Evolutionary conservation across 2,113 vertebrate genomes (phyloP), one percentile per base, ranked within the genome.

Genomic region (Datnioides undecimradiatus): DNA sequence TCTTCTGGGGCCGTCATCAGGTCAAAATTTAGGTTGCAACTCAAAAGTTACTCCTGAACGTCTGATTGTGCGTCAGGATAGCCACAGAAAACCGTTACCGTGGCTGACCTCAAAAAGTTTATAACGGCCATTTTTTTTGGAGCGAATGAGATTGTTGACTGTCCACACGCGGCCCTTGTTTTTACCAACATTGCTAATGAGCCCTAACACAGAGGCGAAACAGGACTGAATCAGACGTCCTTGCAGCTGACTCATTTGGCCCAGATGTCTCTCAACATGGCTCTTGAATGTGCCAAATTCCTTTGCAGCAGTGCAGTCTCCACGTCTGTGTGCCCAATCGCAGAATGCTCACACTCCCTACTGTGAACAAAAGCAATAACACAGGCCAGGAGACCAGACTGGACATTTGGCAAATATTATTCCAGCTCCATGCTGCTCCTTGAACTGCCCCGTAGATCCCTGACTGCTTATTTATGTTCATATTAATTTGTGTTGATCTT

Each of bases 371-470:
- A 59, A 76, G 43, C 76, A 71, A 68, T 59, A 77, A 71, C 71
- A 74, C 8, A 0, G 51, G 58, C 71, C 68, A 13, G 31, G 52
- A 82, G 41, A 73, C 41, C 78, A 54, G 65, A 85, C 73, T 19
- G 66, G 69, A 76, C 78, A 36, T 79, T 86, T 72, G 34, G 34
- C 60, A 86, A 90, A 87, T 92, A 87, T 92, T 91, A 79, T 90
- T 85, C 27, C 58, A 69, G 73, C 41, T 52, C 34, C 83, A 66
- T 25, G 58, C 69, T 70, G 81, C 40, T 88, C 77, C 77, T 79
- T 80, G 76, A 90, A 91, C 83, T 82, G 27, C 29, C 27, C 67
- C 9, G 14, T 57, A 59, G 71, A 76, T 76, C 77, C 41, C 73
- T 12, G 14, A 23, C 62, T 17, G 75, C n/a, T 81, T 90, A 82